Evolutionary conservation across 2,113 vertebrate genomes (phyloP).

Genomic region (Centrocercus urophasianus): DNA sequence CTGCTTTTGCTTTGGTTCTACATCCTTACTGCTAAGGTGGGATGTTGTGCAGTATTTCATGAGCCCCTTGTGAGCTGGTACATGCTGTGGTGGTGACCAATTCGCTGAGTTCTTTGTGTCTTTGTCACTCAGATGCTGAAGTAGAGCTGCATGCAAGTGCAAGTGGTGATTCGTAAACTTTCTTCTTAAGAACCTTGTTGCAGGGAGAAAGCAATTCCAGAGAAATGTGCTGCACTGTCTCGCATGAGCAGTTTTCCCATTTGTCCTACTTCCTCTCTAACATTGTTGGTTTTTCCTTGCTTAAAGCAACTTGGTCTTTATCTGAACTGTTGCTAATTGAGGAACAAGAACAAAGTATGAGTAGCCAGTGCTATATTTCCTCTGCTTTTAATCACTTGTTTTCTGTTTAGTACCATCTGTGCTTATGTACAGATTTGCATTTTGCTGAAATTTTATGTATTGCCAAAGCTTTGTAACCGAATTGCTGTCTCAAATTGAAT

Average conservation of each 20-base stretch:
- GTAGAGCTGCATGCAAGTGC: not conserved
- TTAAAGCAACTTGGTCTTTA: not conserved
- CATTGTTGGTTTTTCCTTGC: not conserved
- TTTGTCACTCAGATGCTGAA: not conserved
- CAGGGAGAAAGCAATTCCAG: not conserved
- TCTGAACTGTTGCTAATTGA: not conserved
- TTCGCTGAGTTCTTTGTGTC: not conserved
- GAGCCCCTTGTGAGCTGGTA: not conserved
- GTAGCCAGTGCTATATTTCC: not conserved
- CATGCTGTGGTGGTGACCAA: not conserved
- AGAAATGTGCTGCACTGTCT: not conserved
- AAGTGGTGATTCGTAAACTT: not conserved
- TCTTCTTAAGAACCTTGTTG: not conserved
- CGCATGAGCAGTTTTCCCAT: fast-evolving
- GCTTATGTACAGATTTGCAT: not conserved
- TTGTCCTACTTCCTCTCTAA: not conserved
- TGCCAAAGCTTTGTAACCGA: not conserved
- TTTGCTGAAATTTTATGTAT: not conserved
- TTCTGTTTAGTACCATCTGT: not conserved
- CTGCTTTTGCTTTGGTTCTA: not conserved
- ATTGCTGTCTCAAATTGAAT: not conserved
- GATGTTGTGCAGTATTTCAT: not conserved
- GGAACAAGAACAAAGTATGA: not conserved
- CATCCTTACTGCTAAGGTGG: not conserved
- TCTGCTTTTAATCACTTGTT: not conserved